Evolutionary conservation across 2,797 vertebrate species (phyloP).

Genomic region (Halcyon leucocephala): DNA sequence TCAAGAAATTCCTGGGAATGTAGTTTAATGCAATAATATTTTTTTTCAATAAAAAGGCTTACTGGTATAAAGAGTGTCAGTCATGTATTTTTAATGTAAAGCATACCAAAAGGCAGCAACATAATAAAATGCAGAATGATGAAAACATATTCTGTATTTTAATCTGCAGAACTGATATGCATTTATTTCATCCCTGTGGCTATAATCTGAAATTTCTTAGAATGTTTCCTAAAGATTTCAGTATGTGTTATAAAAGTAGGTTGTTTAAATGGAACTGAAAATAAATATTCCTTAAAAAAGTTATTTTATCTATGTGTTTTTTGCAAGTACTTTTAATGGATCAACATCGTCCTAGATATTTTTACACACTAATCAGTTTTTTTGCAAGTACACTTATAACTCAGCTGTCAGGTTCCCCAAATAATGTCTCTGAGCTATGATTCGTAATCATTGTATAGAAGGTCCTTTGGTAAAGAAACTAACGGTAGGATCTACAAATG

Average conservation of each 20-base stretch:
- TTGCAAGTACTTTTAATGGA: slow-evolving; percentile 17
- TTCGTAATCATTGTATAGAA: not conserved
- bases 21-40: slow-evolving; percentile 86
- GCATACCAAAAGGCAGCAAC: slow-evolving; percentile 64
- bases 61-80: slow-evolving; percentile 69
- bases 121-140: slow-evolving; percentile 63
- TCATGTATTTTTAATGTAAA: slow-evolving; percentile 75
- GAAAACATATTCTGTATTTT: slow-evolving; percentile 76
- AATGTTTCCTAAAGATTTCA: slow-evolving; percentile 77
- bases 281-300: slow-evolving; percentile 78
- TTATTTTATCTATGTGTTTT: slow-evolving; percentile 46
- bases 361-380: not conserved
- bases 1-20: slow-evolving; percentile 77
- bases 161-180: slow-evolving; percentile 71
- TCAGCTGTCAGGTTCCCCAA: not conserved
- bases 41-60: slow-evolving; percentile 78
- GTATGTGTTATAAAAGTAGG: slow-evolving; percentile 69
- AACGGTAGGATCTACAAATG: not conserved
- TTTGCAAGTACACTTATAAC: not conserved
- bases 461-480: not conserved
- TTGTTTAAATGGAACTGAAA: slow-evolving; percentile 76
- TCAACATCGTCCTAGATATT: not conserved
- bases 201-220: slow-evolving; percentile 77
- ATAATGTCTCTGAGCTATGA: not conserved
- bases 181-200: slow-evolving; percentile 74